Percentiles rank a stretch among this genome's conserved stretches.
Evolutionary conservation across 2,888 invertebrate species (phyloP).

Genomic region (Apamea monoglypha): DNA sequence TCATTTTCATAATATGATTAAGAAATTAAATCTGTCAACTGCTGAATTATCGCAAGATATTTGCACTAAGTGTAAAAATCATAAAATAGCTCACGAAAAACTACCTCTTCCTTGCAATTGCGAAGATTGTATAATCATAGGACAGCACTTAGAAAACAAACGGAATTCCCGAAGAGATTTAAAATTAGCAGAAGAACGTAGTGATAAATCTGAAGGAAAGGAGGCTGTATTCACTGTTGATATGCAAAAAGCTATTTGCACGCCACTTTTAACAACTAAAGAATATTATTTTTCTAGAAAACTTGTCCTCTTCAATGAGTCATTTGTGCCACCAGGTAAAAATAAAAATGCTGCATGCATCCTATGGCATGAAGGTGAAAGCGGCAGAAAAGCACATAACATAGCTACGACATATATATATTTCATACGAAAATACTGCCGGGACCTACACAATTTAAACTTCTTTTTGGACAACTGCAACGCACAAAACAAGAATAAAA

Average conservation of each 20-base stretch:
- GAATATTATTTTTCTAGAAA: constrained; percentile 16
- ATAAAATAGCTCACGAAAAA: no score
- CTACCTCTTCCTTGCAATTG: no score
- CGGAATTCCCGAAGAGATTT: constrained; percentile 12
- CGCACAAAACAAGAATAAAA: no score
- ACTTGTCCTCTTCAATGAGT: constrained; percentile 12
- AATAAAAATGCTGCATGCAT: constrained; percentile 14
- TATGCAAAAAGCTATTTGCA: not conserved
- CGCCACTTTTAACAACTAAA: constrained; percentile 4
- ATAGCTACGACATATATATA: constrained; percentile 35
- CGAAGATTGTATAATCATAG: no score
- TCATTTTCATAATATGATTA: no score
- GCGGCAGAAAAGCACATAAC: constrained; percentile 6
- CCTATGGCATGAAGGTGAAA: constrained; percentile 15
- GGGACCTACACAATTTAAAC: not conserved
- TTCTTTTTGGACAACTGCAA: no score
- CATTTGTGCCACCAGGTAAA: constrained; percentile 16
- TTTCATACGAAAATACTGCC: not conserved
- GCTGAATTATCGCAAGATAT: no score
- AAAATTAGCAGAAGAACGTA: not conserved
- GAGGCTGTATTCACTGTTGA: not conserved
- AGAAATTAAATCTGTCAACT: no score
- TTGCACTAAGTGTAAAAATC: no score
- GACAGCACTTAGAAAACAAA: no score
- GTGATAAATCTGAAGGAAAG: not conserved